Conservation (phyloP, 2,888 invertebrate genomes). For the Drosophila atripex region DNA sequence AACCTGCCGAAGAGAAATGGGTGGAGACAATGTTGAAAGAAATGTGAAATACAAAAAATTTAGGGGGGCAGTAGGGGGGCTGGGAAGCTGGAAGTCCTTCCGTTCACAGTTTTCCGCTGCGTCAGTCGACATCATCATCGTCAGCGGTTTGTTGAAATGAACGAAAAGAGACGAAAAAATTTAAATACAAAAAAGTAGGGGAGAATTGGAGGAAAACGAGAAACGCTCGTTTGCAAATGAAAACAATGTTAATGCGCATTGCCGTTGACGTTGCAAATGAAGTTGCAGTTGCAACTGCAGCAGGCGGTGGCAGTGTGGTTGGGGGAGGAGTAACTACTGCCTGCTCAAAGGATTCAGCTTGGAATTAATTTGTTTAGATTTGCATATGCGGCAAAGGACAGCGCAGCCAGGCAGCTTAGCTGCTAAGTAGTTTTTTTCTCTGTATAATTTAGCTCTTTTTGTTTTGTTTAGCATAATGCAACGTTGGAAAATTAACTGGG, state of each 20-base stretch:
- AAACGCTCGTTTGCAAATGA: conserved; percentile 61
- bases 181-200: neutral
- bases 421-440: conserved; percentile 67
- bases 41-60: conserved; percentile 53
- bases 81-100: conserved; percentile 28
- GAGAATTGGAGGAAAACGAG: conserved; percentile 6
- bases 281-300: conserved; percentile 70
- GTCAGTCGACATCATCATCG: conserved; percentile 56
- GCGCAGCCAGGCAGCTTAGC: conserved; percentile 60
- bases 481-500: conserved; percentile 64
- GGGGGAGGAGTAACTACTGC: neutral
- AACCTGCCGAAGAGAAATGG: conserved; percentile 81
- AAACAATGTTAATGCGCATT: conserved; percentile 80
- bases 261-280: conserved; percentile 79
- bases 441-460: conserved; percentile 29
- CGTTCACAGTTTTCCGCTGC: conserved; percentile 61
- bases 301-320: neutral
- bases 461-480: conserved; percentile 68
- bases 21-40: conserved; percentile 54
- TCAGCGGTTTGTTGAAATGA: conserved; percentile 74
- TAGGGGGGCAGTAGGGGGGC: neutral
- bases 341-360: conserved; percentile 66
- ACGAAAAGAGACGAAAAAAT: conserved; percentile 37
- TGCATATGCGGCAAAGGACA: conserved; percentile 72
- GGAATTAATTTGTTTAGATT: conserved; percentile 77